Evolutionary conservation across 2,888 invertebrate species (phyloP).

Genomic region (Chrysolina oricalcia): DNA sequence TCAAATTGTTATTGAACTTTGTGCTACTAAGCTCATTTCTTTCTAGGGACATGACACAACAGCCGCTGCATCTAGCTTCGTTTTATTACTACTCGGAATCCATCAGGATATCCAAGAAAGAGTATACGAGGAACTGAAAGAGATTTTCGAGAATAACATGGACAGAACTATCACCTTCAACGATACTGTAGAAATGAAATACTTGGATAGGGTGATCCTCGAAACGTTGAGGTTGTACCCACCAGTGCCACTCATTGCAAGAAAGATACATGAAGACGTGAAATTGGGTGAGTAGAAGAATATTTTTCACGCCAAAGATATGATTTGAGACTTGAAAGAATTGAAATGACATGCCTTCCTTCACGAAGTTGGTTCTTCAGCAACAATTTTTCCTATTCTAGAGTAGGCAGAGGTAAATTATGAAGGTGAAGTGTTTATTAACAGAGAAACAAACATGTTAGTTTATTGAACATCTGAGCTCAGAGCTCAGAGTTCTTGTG

Average conservation of each 20-base stretch:
- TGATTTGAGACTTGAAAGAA: too few relatives aligned
- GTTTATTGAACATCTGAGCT: too few relatives aligned
- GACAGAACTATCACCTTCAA: conserved; percentile 85
- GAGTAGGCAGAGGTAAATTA: too few relatives aligned
- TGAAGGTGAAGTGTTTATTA: too few relatives aligned
- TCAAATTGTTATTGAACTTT: too few relatives aligned
- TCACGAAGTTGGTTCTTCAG: too few relatives aligned
- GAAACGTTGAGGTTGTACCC: conserved; percentile 87
- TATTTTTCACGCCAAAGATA: background rate
- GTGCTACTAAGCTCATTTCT: too few relatives aligned
- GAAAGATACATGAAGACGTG: conserved; percentile 82
- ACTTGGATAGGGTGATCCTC: conserved; percentile 86
- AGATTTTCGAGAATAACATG: conserved; percentile 82
- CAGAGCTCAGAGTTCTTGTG: too few relatives aligned
- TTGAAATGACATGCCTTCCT: too few relatives aligned
- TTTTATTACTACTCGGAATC: conserved; percentile 84
- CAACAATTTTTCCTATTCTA: too few relatives aligned
- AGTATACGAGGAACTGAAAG: conserved; percentile 80
- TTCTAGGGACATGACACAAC: conserved; percentile 88
- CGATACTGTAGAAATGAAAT: conserved; percentile 90
- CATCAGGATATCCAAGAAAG: conserved; percentile 83
- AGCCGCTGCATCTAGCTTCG: conserved; percentile 87
- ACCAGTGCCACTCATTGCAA: conserved; percentile 85
- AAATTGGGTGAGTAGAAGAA: conserved; percentile 76
- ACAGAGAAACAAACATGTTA: too few relatives aligned